Conservation (phyloP, 2,888 invertebrate species). For the Apamea crenata region DNA sequence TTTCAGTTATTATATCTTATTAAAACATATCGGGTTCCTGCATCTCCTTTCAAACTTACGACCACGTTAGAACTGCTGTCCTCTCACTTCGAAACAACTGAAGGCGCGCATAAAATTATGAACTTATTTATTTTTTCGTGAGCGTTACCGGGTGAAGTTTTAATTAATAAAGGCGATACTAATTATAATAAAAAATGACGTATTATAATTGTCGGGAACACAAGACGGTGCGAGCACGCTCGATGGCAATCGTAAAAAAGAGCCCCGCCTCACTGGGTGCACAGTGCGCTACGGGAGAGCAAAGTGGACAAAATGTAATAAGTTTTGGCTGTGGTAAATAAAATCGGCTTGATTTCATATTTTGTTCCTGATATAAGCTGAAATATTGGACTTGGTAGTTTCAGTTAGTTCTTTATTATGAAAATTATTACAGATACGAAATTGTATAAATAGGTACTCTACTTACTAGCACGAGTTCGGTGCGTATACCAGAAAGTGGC, state of each 20-base stretch:
- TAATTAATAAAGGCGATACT: conserved; percentile 83
- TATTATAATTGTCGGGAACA: conserved; percentile 77
- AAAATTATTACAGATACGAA: no score
- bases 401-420: no score
- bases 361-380: background rate
- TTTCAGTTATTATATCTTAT: no score
- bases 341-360: background rate
- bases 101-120: conserved; percentile 46
- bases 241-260: conserved; percentile 84
- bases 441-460: no score
- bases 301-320: conserved; percentile 21
- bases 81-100: conserved; percentile 16
- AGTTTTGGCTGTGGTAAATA: background rate
- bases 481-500: background rate
- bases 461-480: background rate
- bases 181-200: conserved; percentile 82
- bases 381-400: background rate
- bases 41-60: background rate
- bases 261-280: conserved; percentile 71
- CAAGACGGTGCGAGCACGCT: conserved; percentile 73
- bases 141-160: conserved; percentile 69
- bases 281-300: conserved; percentile 33
- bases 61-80: background rate
- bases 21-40: background rate
- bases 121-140: conserved; percentile 54